Evolutionary conservation across 2,888 invertebrate genomes (phyloP), one percentile per base, ranked within the genome.

Genomic region (Amiota mariae): DNA sequence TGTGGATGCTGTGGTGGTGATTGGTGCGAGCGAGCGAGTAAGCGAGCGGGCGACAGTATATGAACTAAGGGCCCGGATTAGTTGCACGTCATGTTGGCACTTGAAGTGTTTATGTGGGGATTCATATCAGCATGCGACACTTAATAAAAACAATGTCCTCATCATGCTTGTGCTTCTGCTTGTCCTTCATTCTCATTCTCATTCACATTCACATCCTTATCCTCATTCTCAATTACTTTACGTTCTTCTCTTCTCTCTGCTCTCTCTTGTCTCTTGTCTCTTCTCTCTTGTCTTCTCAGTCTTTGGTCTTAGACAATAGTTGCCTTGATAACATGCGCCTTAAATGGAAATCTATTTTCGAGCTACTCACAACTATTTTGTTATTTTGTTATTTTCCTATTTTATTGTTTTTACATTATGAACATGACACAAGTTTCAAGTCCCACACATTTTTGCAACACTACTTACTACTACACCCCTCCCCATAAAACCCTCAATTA

Each of bases 101-200:
- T 87, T 84, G 84, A 87, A 86, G 86, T 88, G 87, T 87, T 87
- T 87, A 87, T 85, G 82, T 84, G 85, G 79, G 80, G 51, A 68
- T 68, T 24, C 59, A 59, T 59, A 68, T 68, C 67, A 78, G 85
- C 82, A 86, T 87, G 88, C 85, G 84, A 87, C 87, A 88, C 88
- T 87, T 87, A 85, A 88, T 87, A 87, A 87, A 88, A 88, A 87
- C 87, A 87, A 88, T 88, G 88, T 84, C 82, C 84, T 82, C 86
- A 84, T 18, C 59, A 10, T 59, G 10, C 59, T 20, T 59, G 18
- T 11, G 36, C 36, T 36, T 24, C 18, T 57, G 15, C 57, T 18
- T 57, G 15, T 9, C 57, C 57, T 10, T 20, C 18, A 18, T 59
- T 18, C 15, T 57, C 57, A 15, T 47, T 11, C 15, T 63, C 47